These are phyloP conservation scores for Ennomos fuscantarius DNA, from an alignment of 2,888 invertebrate species.

Conservation along the genomic window DNA sequence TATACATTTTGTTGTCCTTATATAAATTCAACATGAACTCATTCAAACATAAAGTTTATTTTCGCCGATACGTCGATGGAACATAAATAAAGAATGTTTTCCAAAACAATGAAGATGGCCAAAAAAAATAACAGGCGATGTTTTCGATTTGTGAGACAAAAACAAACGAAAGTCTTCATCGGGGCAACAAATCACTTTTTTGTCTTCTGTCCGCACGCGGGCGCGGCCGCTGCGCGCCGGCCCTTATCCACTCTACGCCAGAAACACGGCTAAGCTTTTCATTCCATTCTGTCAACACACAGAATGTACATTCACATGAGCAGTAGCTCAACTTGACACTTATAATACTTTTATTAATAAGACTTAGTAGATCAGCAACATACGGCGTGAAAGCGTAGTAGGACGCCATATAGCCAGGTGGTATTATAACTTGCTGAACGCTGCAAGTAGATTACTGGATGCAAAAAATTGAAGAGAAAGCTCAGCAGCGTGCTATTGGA, in stretches of 20 bases:
- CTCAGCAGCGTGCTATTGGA: too few species aligned
- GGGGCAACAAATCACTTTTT: conserved; percentile 71
- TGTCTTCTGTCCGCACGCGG: conserved; percentile 34
- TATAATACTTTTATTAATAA: too few species aligned
- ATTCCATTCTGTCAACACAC: conserved; percentile 21
- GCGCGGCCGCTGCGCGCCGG: background rate
- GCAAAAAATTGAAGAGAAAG: too few species aligned
- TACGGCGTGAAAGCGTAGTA: too few species aligned
- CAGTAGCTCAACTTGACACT: conserved; percentile 16
- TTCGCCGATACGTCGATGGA: conserved; percentile 21
- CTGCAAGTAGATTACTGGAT: too few species aligned
- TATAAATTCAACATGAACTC: too few species aligned
- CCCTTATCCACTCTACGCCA: conserved; percentile 21
- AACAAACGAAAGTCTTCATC: conserved; percentile 66
- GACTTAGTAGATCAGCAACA: too few species aligned
- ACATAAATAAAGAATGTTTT: conserved; percentile 40
- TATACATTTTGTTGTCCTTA: too few species aligned
- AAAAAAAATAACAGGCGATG: conserved; percentile 34
- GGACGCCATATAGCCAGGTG: too few species aligned
- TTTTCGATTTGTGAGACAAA: conserved; percentile 56
- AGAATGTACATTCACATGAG: background rate
- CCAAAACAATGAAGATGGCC: conserved; percentile 41
- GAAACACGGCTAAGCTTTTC: conserved; percentile 25
- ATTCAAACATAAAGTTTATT: conserved; percentile 21
- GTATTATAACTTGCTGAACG: too few species aligned